phyloP scores from a whole-genome alignment of 2,888 invertebrate species.

The Yponomeuta cagnagella region DNA sequence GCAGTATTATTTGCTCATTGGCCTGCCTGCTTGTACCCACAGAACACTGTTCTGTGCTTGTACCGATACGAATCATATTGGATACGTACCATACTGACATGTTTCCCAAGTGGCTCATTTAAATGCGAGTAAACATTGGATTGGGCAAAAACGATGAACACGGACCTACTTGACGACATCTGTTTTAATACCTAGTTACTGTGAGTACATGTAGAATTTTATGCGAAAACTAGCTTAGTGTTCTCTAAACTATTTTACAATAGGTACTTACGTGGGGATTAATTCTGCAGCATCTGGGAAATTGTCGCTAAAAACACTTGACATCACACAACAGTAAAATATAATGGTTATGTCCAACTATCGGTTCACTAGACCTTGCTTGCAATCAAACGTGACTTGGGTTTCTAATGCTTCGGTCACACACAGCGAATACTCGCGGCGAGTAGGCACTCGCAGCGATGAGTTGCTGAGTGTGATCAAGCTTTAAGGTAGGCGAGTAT shows the following conservation, averaged over 20 bases:
- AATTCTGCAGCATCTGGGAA: background rate
- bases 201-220: background rate
- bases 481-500: background rate
- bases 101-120: conserved; percentile 48
- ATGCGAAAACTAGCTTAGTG: background rate
- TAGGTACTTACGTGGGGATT: no score
- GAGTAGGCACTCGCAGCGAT: no score
- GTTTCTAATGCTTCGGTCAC: conserved; percentile 26
- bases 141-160: conserved; percentile 26
- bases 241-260: no score
- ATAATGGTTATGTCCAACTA: conserved; percentile 48
- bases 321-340: conserved; percentile 39
- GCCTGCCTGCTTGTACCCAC: conserved; percentile 18
- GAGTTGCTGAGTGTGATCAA: no score
- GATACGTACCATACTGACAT: conserved; percentile 37
- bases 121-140: conserved; percentile 50
- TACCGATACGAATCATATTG: conserved; percentile 42
- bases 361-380: conserved; percentile 53
- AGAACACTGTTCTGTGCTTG: background rate
- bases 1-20: background rate
- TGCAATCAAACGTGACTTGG: conserved; percentile 54
- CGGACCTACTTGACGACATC: conserved; percentile 31
- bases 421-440: no score
- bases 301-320: conserved; percentile 14
- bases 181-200: conserved; percentile 27